A percentile compares a stretch with the other conserved stretches of the same genome.
These are phyloP conservation scores for Anarhynchus alexandrinus DNA, from an alignment of 2,113 vertebrate genomes.

Conservation along the genomic window DNA sequence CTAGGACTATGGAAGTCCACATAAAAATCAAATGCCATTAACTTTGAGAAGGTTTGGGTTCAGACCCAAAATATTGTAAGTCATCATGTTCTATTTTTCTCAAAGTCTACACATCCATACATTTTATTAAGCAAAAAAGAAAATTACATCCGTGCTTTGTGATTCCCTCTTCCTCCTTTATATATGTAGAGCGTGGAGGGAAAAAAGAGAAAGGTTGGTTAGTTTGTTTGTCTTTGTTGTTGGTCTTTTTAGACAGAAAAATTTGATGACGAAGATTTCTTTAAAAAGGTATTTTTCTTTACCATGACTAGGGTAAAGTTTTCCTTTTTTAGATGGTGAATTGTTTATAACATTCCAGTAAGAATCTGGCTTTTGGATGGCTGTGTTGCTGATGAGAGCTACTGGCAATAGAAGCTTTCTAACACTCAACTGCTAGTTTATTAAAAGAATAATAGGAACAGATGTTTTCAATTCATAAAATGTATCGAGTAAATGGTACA, in stretches of 20 bases:
- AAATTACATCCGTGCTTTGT: rapidly evolving
- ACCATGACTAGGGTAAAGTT: background rate
- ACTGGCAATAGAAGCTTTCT: slow-evolving; percentile 18
- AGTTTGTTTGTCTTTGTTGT: background rate
- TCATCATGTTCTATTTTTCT: background rate
- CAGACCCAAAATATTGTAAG: background rate
- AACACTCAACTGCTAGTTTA: background rate
- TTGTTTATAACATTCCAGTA: background rate
- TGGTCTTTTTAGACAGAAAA: background rate
- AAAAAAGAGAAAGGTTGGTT: background rate
- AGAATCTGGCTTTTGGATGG: background rate
- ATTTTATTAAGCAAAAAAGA: background rate
- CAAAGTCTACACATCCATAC: background rate
- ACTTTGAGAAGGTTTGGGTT: background rate
- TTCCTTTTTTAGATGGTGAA: background rate
- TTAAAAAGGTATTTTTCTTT: background rate
- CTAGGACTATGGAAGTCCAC: background rate
- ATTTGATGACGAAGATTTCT: background rate
- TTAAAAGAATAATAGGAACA: slow-evolving; percentile 57
- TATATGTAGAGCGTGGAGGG: no score
- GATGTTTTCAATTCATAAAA: slow-evolving; percentile 56
- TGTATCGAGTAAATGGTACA: slow-evolving; percentile 23
- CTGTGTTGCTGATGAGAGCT: background rate
- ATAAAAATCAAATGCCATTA: background rate
- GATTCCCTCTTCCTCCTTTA: background rate